Evolutionary conservation across 1,140 invertebrate genomes (phyloP).

Genomic region (Atopsyche davidsoni): DNA sequence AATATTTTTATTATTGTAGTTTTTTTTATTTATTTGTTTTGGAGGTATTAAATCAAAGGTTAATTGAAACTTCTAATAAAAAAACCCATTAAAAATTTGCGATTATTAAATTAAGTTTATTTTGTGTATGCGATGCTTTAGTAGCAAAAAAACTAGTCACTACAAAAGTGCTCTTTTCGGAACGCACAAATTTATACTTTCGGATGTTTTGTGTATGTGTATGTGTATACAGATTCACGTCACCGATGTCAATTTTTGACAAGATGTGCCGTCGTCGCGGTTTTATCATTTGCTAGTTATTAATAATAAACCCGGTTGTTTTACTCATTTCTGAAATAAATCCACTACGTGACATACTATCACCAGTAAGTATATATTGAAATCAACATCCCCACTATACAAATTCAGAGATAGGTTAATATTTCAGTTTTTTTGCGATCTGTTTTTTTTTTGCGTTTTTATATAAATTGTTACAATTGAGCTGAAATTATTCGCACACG

Average conservation of each 20-base stretch:
- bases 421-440: not conserved
- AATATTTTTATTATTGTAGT: too few relatives aligned
- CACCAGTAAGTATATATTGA: not conserved
- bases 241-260: constrained; percentile 19
- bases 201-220: not conserved
- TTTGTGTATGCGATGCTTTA: too few relatives aligned
- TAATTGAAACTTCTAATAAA: constrained; percentile 6
- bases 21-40: too few relatives aligned
- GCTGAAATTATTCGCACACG: too few relatives aligned
- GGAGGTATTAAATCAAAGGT: too few relatives aligned
- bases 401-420: too few relatives aligned
- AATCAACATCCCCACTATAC: too few relatives aligned
- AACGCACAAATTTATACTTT: not conserved
- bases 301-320: not conserved
- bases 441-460: not conserved
- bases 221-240: constrained; percentile 1
- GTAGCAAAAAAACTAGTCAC: too few relatives aligned
- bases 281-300: not conserved
- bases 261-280: constrained; percentile 10
- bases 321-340: not conserved
- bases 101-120: too few relatives aligned
- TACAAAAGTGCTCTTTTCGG: too few relatives aligned
- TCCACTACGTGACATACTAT: constrained; percentile 3
- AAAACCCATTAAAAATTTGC: constrained; percentile 11
- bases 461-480: too few relatives aligned